These are phyloP conservation scores for Pocota personata DNA, from an alignment of 2,888 invertebrate species.

Conservation along the genomic window DNA sequence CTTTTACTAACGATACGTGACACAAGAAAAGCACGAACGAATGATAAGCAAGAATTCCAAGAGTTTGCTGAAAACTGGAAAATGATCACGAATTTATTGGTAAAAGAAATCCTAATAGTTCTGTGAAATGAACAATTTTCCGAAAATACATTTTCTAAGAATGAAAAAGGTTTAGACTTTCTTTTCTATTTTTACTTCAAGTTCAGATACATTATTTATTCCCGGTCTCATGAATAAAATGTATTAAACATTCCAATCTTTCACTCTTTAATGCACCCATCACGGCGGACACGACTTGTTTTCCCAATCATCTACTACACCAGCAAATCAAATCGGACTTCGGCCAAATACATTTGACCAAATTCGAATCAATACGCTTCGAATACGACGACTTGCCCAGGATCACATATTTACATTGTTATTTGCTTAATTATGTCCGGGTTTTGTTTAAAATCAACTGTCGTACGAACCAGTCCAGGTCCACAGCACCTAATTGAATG, in stretches of 20 bases:
- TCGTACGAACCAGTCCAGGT: not conserved
- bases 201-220: too few species aligned
- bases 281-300: constrained; percentile 37
- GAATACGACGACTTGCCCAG: constrained; percentile 21
- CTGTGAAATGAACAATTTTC: too few species aligned
- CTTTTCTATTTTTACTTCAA: not conserved
- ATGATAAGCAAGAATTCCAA: too few species aligned
- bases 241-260: constrained; percentile 39
- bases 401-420: constrained; percentile 63
- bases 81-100: too few species aligned
- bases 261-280: constrained; percentile 37
- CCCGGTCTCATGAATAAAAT: not conserved
- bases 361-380: constrained; percentile 60
- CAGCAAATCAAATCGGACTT: not conserved
- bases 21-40: too few species aligned
- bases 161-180: not conserved
- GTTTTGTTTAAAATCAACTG: constrained; percentile 60
- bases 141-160: too few species aligned
- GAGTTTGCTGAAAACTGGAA: too few species aligned
- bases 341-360: constrained; percentile 21
- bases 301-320: not conserved
- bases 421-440: constrained; percentile 64
- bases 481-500: constrained; percentile 65
- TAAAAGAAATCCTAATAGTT: too few species aligned
- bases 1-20: too few species aligned